phyloP scores from a whole-genome alignment of 2,888 invertebrate genomes.

The Gari tellinella region DNA sequence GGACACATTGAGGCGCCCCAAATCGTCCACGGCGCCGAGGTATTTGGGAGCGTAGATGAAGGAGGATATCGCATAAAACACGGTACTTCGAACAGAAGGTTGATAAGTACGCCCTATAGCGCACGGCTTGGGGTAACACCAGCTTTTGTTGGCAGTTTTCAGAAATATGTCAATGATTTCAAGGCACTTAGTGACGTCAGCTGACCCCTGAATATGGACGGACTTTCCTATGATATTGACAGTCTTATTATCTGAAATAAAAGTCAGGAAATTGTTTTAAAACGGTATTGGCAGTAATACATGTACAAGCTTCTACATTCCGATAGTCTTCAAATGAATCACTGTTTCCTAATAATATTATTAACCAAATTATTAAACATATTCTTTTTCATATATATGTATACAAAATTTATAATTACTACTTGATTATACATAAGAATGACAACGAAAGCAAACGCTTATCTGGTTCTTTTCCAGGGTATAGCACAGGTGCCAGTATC shows the following conservation, averaged over 20 bases:
- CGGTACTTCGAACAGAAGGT: conserved; percentile 64
- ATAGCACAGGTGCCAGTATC: too few relatives aligned
- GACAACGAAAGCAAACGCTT: too few relatives aligned
- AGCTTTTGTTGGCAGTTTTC: conserved; percentile 60
- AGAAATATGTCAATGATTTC: conserved; percentile 66
- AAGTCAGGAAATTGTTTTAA: too few relatives aligned
- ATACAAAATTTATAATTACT: too few relatives aligned
- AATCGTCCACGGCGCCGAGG: conserved; percentile 63
- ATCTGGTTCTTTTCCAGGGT: too few relatives aligned
- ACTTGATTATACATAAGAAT: too few relatives aligned
- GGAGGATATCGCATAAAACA: conserved; percentile 73
- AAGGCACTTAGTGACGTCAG: conserved; percentile 69
- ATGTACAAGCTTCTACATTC: too few relatives aligned
- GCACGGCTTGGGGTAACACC: conserved; percentile 81
- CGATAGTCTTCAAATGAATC: too few relatives aligned
- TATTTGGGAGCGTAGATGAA: conserved; percentile 69
- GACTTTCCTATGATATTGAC: conserved; percentile 24
- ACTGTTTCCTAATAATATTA: too few relatives aligned
- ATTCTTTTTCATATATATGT: too few relatives aligned
- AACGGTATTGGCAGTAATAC: too few relatives aligned
- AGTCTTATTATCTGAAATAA: conserved; percentile 52
- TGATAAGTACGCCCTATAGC: conserved; percentile 77
- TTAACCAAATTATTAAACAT: too few relatives aligned
- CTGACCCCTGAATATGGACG: conserved; percentile 70
- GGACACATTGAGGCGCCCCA: conserved; percentile 63